phyloP scores from a whole-genome alignment of 2,888 invertebrate species.

The Notocelia uddmanniana region DNA sequence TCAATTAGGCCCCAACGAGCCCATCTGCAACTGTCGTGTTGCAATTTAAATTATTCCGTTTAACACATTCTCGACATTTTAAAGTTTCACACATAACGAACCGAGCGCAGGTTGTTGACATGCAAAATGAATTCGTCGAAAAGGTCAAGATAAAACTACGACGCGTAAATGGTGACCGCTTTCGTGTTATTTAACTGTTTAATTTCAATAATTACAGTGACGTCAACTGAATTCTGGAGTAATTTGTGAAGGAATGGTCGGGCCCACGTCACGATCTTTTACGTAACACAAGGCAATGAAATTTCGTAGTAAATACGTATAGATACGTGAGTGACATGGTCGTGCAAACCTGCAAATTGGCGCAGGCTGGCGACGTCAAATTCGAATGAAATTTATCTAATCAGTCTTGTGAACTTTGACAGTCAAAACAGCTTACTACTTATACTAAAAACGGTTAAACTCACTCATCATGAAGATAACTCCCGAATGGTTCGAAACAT shows the following conservation, averaged over 20 bases:
- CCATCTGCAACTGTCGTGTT: conserved; percentile 37
- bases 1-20: conserved; percentile 32
- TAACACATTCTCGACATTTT: conserved; percentile 46
- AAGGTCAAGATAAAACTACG: conserved; percentile 68
- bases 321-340: conserved; percentile 9
- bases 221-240: conserved; percentile 59
- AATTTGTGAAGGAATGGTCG: conserved; percentile 57
- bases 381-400: conserved; percentile 29
- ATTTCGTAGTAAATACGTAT: conserved; percentile 35
- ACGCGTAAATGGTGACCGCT: conserved; percentile 62
- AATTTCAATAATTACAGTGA: conserved; percentile 59
- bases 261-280: conserved; percentile 56
- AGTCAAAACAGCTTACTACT: conserved; percentile 11
- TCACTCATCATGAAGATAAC: too few species aligned
- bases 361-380: conserved; percentile 5
- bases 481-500: too few species aligned
- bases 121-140: conserved; percentile 56
- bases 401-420: conserved; percentile 18
- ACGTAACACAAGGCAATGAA: conserved; percentile 52
- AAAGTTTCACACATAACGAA: conserved; percentile 60
- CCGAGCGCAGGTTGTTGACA: conserved; percentile 66
- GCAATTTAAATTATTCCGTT: conserved; percentile 41
- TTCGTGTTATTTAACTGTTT: conserved; percentile 60
- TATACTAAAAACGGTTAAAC: neutral
- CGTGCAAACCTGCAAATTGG: conserved; percentile 23